phyloP scores from a whole-genome alignment of 2,888 invertebrate genomes.

The Tipula vernalis region DNA sequence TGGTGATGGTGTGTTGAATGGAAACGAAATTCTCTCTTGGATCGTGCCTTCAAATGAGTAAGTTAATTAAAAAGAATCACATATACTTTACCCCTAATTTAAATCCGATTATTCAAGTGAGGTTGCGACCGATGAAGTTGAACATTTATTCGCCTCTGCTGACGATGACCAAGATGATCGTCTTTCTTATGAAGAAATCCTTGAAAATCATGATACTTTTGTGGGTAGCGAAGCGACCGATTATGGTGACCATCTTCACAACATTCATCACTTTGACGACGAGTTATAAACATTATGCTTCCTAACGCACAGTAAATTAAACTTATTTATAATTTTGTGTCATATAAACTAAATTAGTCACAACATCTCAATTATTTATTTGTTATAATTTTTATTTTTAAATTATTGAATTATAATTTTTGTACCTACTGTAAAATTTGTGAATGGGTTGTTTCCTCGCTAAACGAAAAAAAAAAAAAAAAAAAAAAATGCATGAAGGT shows the following conservation, averaged over 20 bases:
- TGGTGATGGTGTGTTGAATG: constrained; percentile 65
- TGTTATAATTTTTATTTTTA: neutral
- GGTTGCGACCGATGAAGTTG: constrained; percentile 80
- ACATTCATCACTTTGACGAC: constrained; percentile 68
- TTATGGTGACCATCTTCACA: constrained; percentile 72
- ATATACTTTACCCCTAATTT: constrained; percentile 16
- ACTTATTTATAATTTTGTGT: neutral
- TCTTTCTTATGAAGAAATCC: constrained; percentile 67
- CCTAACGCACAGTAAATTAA: neutral
- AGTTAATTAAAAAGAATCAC: constrained; percentile 30
- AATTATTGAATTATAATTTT: neutral
- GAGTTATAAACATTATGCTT: constrained; percentile 47
- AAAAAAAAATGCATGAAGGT: neutral
- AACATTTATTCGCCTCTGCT: constrained; percentile 74
- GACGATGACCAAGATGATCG: constrained; percentile 76
- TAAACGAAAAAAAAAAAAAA: no score
- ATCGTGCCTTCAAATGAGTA: constrained; percentile 81
- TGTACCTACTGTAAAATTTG: neutral
- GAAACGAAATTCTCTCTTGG: constrained; percentile 76
- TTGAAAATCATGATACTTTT: constrained; percentile 75
- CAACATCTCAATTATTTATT: neutral
- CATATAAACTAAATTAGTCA: neutral
- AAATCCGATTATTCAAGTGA: constrained; percentile 41
- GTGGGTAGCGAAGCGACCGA: constrained; percentile 89
- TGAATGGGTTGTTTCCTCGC: neutral